Evolutionary conservation across 2,113 vertebrate genomes (phyloP), one percentile per base, ranked within the genome.

Genomic region (Alouatta palliata): DNA sequence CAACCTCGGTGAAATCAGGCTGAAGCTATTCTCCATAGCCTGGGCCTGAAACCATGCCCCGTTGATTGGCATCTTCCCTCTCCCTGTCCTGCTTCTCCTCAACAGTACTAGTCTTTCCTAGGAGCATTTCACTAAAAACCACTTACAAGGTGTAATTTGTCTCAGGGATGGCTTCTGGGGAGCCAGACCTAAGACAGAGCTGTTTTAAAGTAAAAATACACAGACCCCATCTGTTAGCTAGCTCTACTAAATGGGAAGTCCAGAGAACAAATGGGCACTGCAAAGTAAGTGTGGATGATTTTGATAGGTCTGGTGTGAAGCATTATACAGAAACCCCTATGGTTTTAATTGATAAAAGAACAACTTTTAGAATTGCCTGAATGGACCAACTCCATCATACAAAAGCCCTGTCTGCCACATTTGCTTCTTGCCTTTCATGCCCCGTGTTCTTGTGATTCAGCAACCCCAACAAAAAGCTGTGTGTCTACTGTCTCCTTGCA

Each of bases 381-480:
- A 52, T 16, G 30, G 56, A 54, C 52, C 5, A 5, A 8, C 2
- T 16, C 7, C 7, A 25, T 7, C n/a, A 12, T 0, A 6, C 0
- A 32, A 32, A 82, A 84, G 19, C 23, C 32, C 6, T 12, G 0
- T 19, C 56, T 79, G 32, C 35, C 23, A 5, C 7, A 30, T 2
- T 20, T 61, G 30, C 7, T n/a, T 77, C 71, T 88, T 75, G 19
- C 58, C 75, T 77, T 35, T 23, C 30, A 19, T n/a, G 4, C 13
- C 32, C 35, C 10, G 2, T 19, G 21, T 84, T 71, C 66, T 61
- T 85, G 56, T 37, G 43, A 40, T 43, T 47, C 49, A 40, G 58
- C 14, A 58, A 35, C 5, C 45, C 76, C n/a, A 66, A 19, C 47
- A 32, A 32, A 70, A 86, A 70, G 4, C 4, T 75, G 3, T 8